Percentiles rank a stretch among this genome's conserved stretches.
These are phyloP conservation scores for Drymodes brunneopygia DNA, from an alignment of 2,113 vertebrate species.

Conservation along the genomic window DNA sequence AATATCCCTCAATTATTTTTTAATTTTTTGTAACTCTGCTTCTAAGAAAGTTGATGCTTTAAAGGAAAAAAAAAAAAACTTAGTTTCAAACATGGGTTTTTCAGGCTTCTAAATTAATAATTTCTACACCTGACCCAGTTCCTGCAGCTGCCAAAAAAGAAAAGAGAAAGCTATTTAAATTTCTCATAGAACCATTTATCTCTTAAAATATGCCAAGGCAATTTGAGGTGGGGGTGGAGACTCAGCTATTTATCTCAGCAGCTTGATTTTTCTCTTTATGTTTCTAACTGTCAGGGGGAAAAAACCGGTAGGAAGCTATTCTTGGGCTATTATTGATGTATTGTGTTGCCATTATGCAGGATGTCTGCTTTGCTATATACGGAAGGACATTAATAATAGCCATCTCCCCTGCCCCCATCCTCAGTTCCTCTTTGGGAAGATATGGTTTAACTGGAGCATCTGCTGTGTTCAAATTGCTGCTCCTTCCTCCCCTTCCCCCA, in stretches of 20 bases:
- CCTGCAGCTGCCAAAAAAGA: conserved; percentile 68
- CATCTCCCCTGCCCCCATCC: conserved; percentile 47
- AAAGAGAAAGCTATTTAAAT: conserved; percentile 73
- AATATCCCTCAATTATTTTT: not conserved
- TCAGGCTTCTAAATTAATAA: conserved; percentile 75
- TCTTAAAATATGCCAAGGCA: conserved; percentile 74
- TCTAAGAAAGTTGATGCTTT: conserved; percentile 66
- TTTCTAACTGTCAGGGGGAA: conserved; percentile 58
- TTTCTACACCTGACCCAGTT: conserved; percentile 77
- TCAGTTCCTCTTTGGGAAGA: conserved; percentile 3
- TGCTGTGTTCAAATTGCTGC: conserved; percentile 17
- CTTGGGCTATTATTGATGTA: conserved; percentile 49
- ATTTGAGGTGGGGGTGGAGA: conserved; percentile 68
- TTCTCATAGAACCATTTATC: conserved; percentile 68
- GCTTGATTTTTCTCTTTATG: conserved; percentile 65
- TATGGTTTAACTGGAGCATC: conserved; percentile 30
- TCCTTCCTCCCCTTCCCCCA: conserved; percentile 9
- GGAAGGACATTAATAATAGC: conserved; percentile 40
- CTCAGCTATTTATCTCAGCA: conserved; percentile 64
- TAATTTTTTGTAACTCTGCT: conserved; percentile 1
- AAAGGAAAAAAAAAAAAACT: conserved; percentile 23
- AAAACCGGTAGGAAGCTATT: conserved; percentile 54
- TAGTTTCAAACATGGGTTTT: conserved; percentile 66
- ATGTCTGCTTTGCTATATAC: conserved; percentile 49
- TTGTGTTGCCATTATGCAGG: conserved; percentile 45